Evolutionary conservation across 2,888 invertebrate species (phyloP), one percentile per base, ranked within the genome.

Genomic region (Molanna angustata): DNA sequence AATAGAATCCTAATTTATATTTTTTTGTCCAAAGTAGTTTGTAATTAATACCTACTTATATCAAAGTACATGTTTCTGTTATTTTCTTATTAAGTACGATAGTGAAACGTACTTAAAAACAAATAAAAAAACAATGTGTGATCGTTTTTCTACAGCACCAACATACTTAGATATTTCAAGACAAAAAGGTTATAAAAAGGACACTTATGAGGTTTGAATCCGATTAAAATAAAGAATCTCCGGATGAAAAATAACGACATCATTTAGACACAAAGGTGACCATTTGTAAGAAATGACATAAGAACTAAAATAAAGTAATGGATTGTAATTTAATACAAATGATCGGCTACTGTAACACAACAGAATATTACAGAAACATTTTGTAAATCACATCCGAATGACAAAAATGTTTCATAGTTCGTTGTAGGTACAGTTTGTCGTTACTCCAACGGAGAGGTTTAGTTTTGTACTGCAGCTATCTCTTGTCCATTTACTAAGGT

Each of bases 271-370:
- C 27, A 27, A 4, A 27, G 27, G 11, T 27, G 27, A 27, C 27
- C 13, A 27, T 13, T 17, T 31, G 32, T 32, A 49, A 49, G 32
- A 31, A 18, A 37, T 14, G 41, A 21, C 41, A 35, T 35, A 46
- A 46, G 32, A 46, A 21, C n/a, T 35, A 21, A 19, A 49, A 46
- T 46, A 37, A 50, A 50, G 37, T 37, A 50, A 47, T 54, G 31
- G n/a, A n/a, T n/a, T 45, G 57, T 57, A 57, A 57, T 57, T 57
- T 54, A 54, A 57, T 57, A 57, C 57, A 57, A 56, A 54, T 57
- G 54, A 57, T 54, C 48, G 52, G 57, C 57, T 54, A 54, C 57
- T 54, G 56, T 32, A 18, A 22, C 27, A 7, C 11, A 27, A 27
- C 6, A 4, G 27, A 27, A 27, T n/a, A n/a, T n/a, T n/a, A n/a